Evolutionary conservation across 2,888 invertebrate species (phyloP).

Genomic region (Timema cristinae): DNA sequence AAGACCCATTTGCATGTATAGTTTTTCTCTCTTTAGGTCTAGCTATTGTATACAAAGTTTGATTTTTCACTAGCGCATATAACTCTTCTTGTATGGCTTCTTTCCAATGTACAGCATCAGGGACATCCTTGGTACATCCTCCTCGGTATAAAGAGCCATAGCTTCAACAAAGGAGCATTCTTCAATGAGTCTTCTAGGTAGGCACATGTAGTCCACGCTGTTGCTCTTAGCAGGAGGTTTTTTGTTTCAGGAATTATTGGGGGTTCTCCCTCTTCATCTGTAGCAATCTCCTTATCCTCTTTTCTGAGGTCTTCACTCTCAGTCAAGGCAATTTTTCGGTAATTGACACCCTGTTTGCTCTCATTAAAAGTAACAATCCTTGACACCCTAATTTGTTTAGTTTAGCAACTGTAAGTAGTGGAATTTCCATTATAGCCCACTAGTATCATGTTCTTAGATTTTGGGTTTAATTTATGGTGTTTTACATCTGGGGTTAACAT

Average conservation of each 20-base stretch:
- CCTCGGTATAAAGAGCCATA: too few species aligned
- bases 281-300: too few species aligned
- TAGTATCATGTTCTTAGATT: neutral
- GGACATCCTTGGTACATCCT: neutral
- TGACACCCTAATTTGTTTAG: neutral
- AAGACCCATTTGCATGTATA: neutral
- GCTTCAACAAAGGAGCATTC: too few species aligned
- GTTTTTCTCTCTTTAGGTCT: neutral
- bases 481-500: neutral
- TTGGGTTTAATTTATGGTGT: neutral
- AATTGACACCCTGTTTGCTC: too few species aligned
- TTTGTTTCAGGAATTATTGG: too few species aligned
- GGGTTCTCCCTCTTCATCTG: too few species aligned
- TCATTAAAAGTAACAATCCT: neutral
- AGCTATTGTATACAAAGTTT: neutral
- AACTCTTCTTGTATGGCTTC: neutral
- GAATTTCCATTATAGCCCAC: neutral
- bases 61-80: neutral
- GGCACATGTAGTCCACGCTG: too few species aligned
- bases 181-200: too few species aligned
- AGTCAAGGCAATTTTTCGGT: neutral
- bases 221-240: too few species aligned
- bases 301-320: too few species aligned
- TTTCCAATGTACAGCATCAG: neutral
- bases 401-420: neutral